Percentiles rank a stretch among this genome's conserved stretches.
phyloP scores from a whole-genome alignment of 2,113 vertebrate species.

The Zootoca vivipara region DNA sequence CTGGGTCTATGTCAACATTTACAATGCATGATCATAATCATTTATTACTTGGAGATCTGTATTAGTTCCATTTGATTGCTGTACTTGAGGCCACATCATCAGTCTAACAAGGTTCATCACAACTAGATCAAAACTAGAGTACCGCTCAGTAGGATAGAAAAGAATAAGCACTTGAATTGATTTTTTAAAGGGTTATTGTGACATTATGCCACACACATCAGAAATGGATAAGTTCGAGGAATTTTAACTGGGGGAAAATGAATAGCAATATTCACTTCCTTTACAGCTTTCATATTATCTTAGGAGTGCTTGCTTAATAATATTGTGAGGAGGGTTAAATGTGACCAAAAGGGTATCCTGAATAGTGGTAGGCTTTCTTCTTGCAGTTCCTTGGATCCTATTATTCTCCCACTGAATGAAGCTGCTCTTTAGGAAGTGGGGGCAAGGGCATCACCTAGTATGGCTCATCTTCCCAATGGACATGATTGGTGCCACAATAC shows the following conservation, averaged over 20 bases:
- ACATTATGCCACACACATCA: background rate
- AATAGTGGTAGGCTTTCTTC: background rate
- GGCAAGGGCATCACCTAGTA: too few relatives aligned
- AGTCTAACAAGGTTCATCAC: slow-evolving; percentile 9
- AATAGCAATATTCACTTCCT: background rate
- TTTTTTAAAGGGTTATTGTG: slow-evolving; percentile 1
- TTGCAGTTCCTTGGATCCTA: background rate
- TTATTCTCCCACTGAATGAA: background rate
- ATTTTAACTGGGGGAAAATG: background rate
- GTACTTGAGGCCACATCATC: background rate
- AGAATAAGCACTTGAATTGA: background rate
- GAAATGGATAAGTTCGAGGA: background rate
- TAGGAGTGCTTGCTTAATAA: background rate
- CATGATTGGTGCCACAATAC: background rate
- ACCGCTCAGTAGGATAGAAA: background rate
- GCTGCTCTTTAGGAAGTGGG: background rate
- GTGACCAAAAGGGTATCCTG: background rate
- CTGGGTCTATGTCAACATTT: background rate
- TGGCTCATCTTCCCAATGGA: background rate
- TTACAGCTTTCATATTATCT: background rate
- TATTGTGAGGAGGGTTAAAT: background rate
- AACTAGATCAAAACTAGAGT: background rate
- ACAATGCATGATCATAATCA: background rate
- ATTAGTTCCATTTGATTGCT: background rate
- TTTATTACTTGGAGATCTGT: slow-evolving; percentile 6